Conservation (phyloP, 2,888 invertebrate species). For the Latheticus oryzae region DNA sequence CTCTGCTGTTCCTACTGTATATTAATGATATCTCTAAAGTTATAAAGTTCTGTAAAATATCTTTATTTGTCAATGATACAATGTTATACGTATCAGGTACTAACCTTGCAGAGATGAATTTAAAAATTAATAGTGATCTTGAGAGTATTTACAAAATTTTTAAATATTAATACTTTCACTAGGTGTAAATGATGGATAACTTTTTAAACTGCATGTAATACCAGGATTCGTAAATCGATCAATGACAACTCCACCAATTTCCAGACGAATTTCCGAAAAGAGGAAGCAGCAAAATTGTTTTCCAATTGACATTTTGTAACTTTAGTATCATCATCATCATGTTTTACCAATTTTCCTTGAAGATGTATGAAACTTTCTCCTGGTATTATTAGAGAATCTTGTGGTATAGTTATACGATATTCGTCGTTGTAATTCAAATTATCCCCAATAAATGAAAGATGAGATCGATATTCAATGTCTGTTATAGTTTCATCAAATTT, state of each 20-base stretch:
- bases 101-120: background rate
- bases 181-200: slow-evolving; percentile 2
- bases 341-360: background rate
- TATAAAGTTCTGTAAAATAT: background rate
- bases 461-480: background rate
- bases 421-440: slow-evolving; percentile 52
- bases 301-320: no score
- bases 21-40: no score
- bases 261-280: background rate
- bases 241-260: background rate
- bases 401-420: slow-evolving; percentile 51
- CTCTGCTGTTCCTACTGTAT: no score
- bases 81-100: background rate
- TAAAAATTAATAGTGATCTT: background rate
- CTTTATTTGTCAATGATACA: background rate
- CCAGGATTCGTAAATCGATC: background rate
- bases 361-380: background rate
- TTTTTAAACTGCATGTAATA: slow-evolving; percentile 12
- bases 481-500: background rate
- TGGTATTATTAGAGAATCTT: background rate
- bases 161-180: slow-evolving; percentile 13
- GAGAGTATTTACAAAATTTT: background rate
- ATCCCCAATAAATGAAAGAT: background rate
- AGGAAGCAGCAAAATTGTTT: no score
- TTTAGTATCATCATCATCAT: background rate